Evolutionary conservation across 2,888 invertebrate species (phyloP).

Genomic region (Mimumesa dahlbomi): DNA sequence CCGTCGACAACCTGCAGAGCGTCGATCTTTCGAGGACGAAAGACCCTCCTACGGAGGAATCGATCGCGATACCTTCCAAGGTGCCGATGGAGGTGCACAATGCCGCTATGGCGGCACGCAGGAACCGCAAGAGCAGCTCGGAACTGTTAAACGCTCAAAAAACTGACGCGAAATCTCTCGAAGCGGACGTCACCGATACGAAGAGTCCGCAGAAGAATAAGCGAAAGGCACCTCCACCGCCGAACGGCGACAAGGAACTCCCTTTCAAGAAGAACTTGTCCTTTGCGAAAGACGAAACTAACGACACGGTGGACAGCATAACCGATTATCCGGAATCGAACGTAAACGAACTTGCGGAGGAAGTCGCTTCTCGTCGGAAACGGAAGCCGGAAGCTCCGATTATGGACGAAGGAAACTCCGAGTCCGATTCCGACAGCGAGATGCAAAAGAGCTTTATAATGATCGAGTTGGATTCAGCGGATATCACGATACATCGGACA

Average conservation of each 20-base stretch:
- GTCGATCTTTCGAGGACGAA: too few relatives aligned
- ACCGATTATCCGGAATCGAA: slow-evolving; percentile 72
- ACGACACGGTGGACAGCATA: slow-evolving; percentile 70
- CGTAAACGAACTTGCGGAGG: slow-evolving; percentile 56
- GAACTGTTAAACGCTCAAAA: slow-evolving; percentile 65
- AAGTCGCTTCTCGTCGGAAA: slow-evolving; percentile 38
- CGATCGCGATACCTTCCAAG: slow-evolving; percentile 83
- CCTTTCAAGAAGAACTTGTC: slow-evolving; percentile 8
- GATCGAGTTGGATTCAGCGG: slow-evolving; percentile 88
- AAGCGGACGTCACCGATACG: slow-evolving; percentile 77
- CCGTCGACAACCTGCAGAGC: too few relatives aligned
- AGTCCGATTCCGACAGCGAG: slow-evolving; percentile 82
- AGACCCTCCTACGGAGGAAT: too few relatives aligned
- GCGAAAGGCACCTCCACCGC: slow-evolving; percentile 88
- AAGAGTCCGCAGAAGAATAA: slow-evolving; percentile 83
- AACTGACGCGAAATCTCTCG: slow-evolving; percentile 53
- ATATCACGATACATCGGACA: slow-evolving; percentile 86
- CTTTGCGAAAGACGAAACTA: slow-evolving; percentile 38
- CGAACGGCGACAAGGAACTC: slow-evolving; percentile 75
- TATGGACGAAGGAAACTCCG: slow-evolving; percentile 75
- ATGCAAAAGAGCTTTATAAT: slow-evolving; percentile 82
- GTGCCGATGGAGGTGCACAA: slow-evolving; percentile 87
- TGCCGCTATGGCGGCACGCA: slow-evolving; percentile 86
- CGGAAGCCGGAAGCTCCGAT: slow-evolving; percentile 33
- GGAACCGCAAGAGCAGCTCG: slow-evolving; percentile 83